These are phyloP conservation scores for Spisula solida DNA, from an alignment of 2,888 invertebrate species.

Conservation along the genomic window DNA sequence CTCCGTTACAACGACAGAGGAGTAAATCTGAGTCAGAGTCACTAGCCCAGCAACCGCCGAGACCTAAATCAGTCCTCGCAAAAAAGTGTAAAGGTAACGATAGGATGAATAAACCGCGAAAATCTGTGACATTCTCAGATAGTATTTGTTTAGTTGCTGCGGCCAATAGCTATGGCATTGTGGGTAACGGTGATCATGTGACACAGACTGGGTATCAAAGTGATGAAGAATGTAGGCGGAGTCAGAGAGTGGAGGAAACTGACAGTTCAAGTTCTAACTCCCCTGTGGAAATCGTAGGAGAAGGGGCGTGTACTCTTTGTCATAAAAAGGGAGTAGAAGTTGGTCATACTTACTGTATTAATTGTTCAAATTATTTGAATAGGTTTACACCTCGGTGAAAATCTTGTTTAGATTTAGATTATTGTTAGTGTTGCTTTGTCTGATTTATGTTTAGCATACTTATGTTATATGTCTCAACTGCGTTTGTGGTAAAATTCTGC, in stretches of 20 bases:
- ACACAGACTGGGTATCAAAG: conserved; percentile 73
- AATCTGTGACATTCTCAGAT: conserved; percentile 97
- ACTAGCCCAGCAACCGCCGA: conserved; percentile 68
- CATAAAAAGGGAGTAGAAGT: conserved; percentile 94
- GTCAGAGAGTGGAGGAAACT: conserved; percentile 75
- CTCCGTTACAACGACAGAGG: conserved; percentile 71
- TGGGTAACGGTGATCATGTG: conserved; percentile 48
- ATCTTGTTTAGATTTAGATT: not conserved
- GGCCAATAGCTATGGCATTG: conserved; percentile 89
- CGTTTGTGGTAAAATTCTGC: not conserved
- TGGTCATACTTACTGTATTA: conserved; percentile 94
- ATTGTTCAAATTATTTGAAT: conserved; percentile 96
- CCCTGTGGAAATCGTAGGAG: conserved; percentile 74
- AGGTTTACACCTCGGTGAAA: conserved; percentile 78
- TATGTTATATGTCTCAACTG: not conserved
- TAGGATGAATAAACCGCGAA: conserved; percentile 86
- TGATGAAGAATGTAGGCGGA: conserved; percentile 75
- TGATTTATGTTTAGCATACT: not conserved
- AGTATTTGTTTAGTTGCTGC: conserved; percentile 97
- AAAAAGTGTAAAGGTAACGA: conserved; percentile 77
- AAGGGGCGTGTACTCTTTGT: conserved; percentile 95
- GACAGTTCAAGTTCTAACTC: conserved; percentile 79
- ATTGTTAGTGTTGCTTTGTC: not conserved
- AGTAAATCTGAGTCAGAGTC: conserved; percentile 83
- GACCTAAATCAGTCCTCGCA: conserved; percentile 82